Evolutionary conservation across 2,797 vertebrate genomes (phyloP), one percentile per base, ranked within the genome.

Genomic region (Heteromormyrus szaboi): DNA sequence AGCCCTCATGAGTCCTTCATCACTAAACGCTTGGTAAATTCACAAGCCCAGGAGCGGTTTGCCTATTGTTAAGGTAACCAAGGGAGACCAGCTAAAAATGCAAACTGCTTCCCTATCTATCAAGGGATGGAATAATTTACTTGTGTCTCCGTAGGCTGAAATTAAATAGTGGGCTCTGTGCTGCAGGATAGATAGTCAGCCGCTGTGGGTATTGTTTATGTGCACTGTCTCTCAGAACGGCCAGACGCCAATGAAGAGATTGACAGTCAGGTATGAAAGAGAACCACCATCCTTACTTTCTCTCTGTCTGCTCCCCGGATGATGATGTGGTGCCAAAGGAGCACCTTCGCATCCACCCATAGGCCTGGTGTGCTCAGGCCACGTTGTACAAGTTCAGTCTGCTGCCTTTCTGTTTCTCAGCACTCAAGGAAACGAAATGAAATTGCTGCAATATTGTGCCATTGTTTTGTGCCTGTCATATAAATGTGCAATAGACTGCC

Each of bases 11-110:
- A 85, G 68, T 88, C 81, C 88, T 86, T 91, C 33, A 17, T 17
- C 87, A 51, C 85, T 17, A n/a, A 48, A 54, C 33, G 86, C 88
- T 48, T 81, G 54, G 84, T 88, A 88, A 89, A 89, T 92, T 92
- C 86, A 90, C 29, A 88, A 89, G 89, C 88, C 87, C 37, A 87
- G 84, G 86, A 19, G 44, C 89, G 89, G 88, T 88, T 85, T 90
- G 81, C 83, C 85, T 90, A 91, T 92, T 92, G 90, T 90, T 90
- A 87, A 50, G 89, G 90, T 89, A 92, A 92, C 90, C 88, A 90
- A 91, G 89, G 88, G 89, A 89, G 89, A 87, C 54, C 29, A 89
- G 8, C 44, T 25, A 46, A 88, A 85, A 88, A 85, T 87, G 88
- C 87, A 87, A 88, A 89, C 83, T 1, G 86, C 79, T 53, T 88